Percentiles rank a stretch among this genome's conserved stretches.
phyloP scores from a whole-genome alignment of 2,113 vertebrate species.

The Columba janthina region DNA sequence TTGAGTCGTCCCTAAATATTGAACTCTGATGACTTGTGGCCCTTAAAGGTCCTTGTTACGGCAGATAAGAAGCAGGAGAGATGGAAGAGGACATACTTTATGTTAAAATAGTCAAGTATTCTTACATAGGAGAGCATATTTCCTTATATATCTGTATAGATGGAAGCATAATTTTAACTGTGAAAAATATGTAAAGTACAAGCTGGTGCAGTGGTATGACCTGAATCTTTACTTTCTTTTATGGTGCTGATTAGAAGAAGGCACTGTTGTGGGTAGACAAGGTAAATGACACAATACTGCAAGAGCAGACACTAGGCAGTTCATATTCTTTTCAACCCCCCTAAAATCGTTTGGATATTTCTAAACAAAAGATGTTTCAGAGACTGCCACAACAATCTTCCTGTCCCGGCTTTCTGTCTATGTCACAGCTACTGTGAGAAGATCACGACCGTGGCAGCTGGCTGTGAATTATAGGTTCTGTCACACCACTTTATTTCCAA shows the following conservation, averaged over 20 bases:
- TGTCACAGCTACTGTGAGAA: not conserved
- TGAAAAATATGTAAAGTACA: not conserved
- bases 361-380: not conserved
- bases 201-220: not conserved
- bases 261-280: not conserved
- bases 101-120: not conserved
- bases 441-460: rapidly evolving
- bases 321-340: not conserved
- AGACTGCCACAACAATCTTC: not conserved
- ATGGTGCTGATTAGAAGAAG: not conserved
- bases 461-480: not conserved
- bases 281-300: not conserved
- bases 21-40: not conserved
- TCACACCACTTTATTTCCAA: not conserved
- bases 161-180: not conserved
- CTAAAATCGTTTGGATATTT: not conserved
- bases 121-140: not conserved
- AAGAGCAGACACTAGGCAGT: not conserved
- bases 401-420: not conserved
- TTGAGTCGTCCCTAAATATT: not conserved
- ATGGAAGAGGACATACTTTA: not conserved
- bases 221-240: not conserved
- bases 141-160: not conserved
- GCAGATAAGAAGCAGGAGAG: not conserved
- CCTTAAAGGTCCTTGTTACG: not conserved